A percentile compares a stretch with the other conserved stretches of the same genome.
Evolutionary conservation across 2,113 vertebrate species (phyloP).

Genomic region (Oostethus manadensis): DNA sequence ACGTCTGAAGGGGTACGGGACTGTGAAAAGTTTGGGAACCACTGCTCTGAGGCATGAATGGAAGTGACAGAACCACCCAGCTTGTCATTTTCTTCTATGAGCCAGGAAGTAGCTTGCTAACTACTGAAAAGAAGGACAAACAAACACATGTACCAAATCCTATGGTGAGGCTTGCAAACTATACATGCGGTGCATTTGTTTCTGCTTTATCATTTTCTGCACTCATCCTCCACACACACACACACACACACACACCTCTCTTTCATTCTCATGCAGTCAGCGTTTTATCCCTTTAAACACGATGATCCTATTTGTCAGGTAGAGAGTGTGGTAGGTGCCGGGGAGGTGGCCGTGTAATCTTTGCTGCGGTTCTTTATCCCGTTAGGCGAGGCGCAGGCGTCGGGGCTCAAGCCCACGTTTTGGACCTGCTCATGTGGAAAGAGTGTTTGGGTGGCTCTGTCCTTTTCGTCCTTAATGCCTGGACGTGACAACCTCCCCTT

Average conservation of each 20-base stretch:
- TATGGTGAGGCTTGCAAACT: background rate
- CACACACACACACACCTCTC: constrained; percentile 18
- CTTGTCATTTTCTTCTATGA: no score
- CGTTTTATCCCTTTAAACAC: constrained; percentile 67
- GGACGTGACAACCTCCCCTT: constrained; percentile 27
- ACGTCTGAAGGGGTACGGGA: no score
- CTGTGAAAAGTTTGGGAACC: no score
- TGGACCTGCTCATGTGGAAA: constrained; percentile 70
- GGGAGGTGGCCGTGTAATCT: constrained; percentile 69
- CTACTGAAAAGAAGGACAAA: no score
- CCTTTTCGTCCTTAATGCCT: constrained; percentile 64
- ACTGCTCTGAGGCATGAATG: no score
- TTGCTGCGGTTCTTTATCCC: constrained; percentile 67
- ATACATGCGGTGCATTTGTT: constrained; percentile 20
- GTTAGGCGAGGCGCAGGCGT: constrained; percentile 55
- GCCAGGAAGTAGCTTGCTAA: no score
- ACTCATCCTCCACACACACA: constrained; percentile 24
- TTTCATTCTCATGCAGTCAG: constrained; percentile 55
- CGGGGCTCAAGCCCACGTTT: constrained; percentile 42
- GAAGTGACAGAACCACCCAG: no score
- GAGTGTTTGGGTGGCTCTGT: constrained; percentile 56
- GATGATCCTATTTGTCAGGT: constrained; percentile 75
- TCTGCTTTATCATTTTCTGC: constrained; percentile 52
- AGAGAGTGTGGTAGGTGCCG: constrained; percentile 63
- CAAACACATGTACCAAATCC: no score